Evolutionary conservation across 2,888 invertebrate species (phyloP).

Genomic region (Geotrupes spiniger): DNA sequence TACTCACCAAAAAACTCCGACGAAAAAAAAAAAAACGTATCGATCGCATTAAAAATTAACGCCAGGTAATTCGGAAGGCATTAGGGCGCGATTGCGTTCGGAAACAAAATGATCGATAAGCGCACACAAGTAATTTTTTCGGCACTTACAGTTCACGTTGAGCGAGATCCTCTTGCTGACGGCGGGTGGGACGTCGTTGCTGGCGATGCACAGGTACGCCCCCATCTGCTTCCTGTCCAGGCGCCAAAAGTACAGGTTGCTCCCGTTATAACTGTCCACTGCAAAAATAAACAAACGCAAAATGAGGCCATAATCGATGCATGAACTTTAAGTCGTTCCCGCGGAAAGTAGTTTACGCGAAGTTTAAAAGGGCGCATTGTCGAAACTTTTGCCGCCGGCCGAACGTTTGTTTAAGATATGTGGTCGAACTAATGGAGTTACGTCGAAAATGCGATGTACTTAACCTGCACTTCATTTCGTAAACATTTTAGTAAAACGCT

Average conservation of each 20-base stretch:
- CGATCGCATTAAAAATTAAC: no score
- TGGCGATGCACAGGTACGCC: constrained; percentile 87
- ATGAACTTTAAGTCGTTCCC: not conserved
- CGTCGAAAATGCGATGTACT: no score
- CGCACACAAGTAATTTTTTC: not conserved
- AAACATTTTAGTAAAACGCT: no score
- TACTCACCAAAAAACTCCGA: no score
- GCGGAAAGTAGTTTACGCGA: not conserved
- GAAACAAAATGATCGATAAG: no score
- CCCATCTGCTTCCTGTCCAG: constrained; percentile 89
- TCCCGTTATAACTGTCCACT: constrained; percentile 77
- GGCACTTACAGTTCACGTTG: constrained; percentile 83
- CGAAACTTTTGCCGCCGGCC: no score
- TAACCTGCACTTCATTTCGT: no score
- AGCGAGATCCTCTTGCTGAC: constrained; percentile 86
- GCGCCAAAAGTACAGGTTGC: constrained; percentile 69
- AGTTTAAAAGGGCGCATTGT: not conserved
- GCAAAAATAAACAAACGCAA: constrained; percentile 31
- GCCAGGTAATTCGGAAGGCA: no score
- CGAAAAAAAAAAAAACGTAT: no score
- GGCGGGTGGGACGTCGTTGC: constrained; percentile 88
- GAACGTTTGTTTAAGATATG: no score
- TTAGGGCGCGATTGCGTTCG: no score
- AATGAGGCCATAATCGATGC: not conserved
- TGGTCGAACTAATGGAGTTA: no score